Evolutionary conservation across 2,888 invertebrate species (phyloP), one percentile per base, ranked within the genome.

Genomic region (Coleophora deauratella): DNA sequence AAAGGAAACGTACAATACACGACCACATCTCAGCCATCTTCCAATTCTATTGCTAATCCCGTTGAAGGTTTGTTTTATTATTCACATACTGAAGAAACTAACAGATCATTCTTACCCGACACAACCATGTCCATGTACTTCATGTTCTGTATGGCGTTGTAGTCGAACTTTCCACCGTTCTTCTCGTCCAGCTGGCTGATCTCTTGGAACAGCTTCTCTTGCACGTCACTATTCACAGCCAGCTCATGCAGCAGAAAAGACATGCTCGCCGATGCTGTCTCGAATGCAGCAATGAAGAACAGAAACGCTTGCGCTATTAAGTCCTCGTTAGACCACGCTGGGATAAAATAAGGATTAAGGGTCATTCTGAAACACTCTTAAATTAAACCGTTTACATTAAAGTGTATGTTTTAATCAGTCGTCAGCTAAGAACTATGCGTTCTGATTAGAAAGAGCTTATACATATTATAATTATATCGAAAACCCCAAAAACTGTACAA

Each of bases 41-140:
- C n/a, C n/a, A n/a, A n/a, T n/a, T n/a, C n/a, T n/a, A n/a, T n/a
- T n/a, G n/a, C n/a, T n/a, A n/a, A n/a, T n/a, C n/a, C n/a, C n/a
- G n/a, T n/a, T n/a, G n/a, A n/a, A n/a, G n/a, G n/a, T n/a, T n/a
- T n/a, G n/a, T n/a, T n/a, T n/a, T n/a, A n/a, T n/a, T n/a, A n/a
- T n/a, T n/a, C n/a, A n/a, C n/a, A n/a, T n/a, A n/a, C n/a, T n/a
- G n/a, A n/a, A n/a, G n/a, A n/a, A n/a, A n/a, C n/a, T n/a, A n/a
- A n/a, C n/a, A n/a, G n/a, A n/a, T 21, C 21, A 21, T 21, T 8
- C 33, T 34, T 3, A 87, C 87, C 87, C 52, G 88, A 87, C 0
- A 89, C 59, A 0, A 90, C 88, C 88, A 88, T 88, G 41, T 90
- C 90, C 72, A 90, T 58, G 44, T 90, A 90, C 13, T 77, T 76